Conservation (phyloP, 1,140 invertebrate genomes). For the Sycobia sp. region DNA sequence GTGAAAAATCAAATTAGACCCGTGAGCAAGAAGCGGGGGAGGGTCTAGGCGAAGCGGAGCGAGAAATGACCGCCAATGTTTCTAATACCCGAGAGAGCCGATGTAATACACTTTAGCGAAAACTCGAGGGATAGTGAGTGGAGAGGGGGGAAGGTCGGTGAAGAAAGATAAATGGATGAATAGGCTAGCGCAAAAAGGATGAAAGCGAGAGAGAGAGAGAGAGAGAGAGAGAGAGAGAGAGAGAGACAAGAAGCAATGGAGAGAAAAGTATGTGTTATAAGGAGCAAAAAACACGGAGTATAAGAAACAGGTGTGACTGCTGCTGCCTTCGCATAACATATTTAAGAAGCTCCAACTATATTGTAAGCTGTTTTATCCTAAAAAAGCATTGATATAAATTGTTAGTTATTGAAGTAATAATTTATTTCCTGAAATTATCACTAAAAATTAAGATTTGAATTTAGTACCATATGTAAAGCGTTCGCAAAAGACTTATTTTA, state of each 20-base stretch:
- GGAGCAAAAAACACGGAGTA: too few species aligned
- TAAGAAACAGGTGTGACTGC: too few species aligned
- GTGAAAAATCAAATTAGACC: too few species aligned
- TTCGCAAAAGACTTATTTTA: too few species aligned
- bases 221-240: background rate
- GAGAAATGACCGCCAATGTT: conserved; percentile 21
- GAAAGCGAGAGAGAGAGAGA: background rate
- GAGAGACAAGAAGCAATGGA: background rate
- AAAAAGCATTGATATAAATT: too few species aligned
- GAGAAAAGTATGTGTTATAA: conserved; percentile 18
- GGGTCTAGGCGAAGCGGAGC: background rate
- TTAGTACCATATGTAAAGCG: too few species aligned
- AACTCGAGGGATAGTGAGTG: background rate
- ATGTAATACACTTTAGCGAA: conserved; percentile 28
- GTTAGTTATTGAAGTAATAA: too few species aligned
- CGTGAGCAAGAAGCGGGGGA: background rate
- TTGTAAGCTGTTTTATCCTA: too few species aligned
- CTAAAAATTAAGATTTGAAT: too few species aligned
- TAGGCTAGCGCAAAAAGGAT: background rate
- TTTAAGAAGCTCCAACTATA: too few species aligned
- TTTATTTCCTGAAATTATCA: too few species aligned
- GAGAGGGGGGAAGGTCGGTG: background rate
- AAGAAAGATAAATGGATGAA: conserved; percentile 3
- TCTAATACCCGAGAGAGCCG: conserved; percentile 23
- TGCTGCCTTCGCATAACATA: too few species aligned